Base-by-base conservation (phyloP, 2,113 vertebrate species). In the Brienomyrus brachyistius region DNA sequence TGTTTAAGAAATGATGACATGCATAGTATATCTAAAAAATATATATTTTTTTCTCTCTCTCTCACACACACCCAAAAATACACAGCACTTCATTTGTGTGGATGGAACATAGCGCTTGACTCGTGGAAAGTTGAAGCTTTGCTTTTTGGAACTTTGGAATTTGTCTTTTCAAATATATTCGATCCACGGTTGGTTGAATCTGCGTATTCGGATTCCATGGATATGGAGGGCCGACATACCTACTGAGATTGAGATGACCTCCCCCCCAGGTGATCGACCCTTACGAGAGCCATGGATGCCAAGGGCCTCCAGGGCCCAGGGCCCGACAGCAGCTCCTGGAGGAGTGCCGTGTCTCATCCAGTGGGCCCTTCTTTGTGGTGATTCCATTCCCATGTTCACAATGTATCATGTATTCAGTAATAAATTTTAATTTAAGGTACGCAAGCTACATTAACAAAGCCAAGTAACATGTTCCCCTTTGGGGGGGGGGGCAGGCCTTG, bases 281-380 rank as follows among this genome's bases (percentile, higher is more conserved):
- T 0, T 96, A 95, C 91, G 95, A 96, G 91, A 95, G 94, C 47
- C 88, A 90, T 31, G 94, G 95, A 89, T 91, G 92, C 7, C 90
- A 91, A 27, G 88, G 89, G 4, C 94, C 95, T 93, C 94, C 93
- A 0, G 92, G 94, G 91, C 23, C 87, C 59, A 74, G 91, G 91
- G 93, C 88, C 84, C 94, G 95, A 86, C 91, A 92, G 88, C 92
- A 93, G 74, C 91, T 96, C 54, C 93, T 97, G 74, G 90, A 94
- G 86, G 93, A 95, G 82, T 96, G 96, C 92, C 93, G 94, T 87
- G 84, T 91, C 54, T 95, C 86, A 48, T 96, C 96, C 0, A 88
- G 91, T 3, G 96, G 96, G 13, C 95, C 95, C 2, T 97, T 94
- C 93, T 93, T 96, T 92, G 94, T 97, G 95, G 96, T 97, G 92